These are phyloP conservation scores for Achatina immaculata DNA, from an alignment of 1,140 invertebrate genomes.

Conservation along the genomic window DNA sequence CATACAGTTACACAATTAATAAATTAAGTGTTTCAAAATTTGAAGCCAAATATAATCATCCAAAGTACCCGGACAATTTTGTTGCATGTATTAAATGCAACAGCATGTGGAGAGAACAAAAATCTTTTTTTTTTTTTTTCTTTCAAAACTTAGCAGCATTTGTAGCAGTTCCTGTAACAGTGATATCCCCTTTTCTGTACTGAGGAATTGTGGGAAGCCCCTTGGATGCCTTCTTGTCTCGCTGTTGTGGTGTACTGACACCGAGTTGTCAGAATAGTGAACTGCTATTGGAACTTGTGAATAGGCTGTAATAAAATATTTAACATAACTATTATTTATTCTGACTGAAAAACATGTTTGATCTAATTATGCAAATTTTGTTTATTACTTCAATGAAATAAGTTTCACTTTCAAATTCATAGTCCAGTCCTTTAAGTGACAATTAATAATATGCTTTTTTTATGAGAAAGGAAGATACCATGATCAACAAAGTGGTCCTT, in stretches of 20 bases:
- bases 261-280: conserved; percentile 50
- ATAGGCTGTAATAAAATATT: conserved; percentile 3
- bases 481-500: no score
- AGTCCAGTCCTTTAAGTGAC: no score
- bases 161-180: conserved; percentile 55
- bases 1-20: no score
- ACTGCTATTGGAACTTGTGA: not conserved
- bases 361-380: no score
- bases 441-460: no score
- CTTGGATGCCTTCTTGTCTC: conserved; percentile 43
- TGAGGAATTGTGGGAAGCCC: conserved; percentile 60
- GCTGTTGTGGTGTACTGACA: conserved; percentile 57
- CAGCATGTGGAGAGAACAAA: not conserved
- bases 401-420: no score
- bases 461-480: no score
- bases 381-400: no score
- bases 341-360: not conserved
- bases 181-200: conserved; percentile 65
- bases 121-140: no score
- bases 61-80: not conserved
- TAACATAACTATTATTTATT: conserved; percentile 11
- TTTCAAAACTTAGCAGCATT: conserved; percentile 32
- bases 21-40: not conserved
- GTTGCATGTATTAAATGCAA: not conserved
- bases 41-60: not conserved